phyloP scores from a whole-genome alignment of 2,888 invertebrate species.

The Pedicia rivosa region DNA sequence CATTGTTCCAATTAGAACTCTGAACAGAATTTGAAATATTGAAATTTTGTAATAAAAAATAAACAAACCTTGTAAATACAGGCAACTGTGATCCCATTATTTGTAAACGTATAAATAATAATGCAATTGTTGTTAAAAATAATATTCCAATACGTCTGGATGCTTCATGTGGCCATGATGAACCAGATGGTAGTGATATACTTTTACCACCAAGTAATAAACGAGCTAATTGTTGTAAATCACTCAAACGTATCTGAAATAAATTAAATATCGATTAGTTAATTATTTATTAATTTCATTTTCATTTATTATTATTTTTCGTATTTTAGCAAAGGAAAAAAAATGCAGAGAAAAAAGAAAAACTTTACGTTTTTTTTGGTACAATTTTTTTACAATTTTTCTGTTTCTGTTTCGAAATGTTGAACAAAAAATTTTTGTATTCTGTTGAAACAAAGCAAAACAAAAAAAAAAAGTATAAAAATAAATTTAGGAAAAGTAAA shows the following conservation, averaged over 20 bases:
- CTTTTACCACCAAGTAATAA: constrained; percentile 36
- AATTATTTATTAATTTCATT: background rate
- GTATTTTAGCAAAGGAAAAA: too few relatives aligned
- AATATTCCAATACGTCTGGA: constrained; percentile 66
- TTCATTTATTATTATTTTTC: constrained; percentile 1
- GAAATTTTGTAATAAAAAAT: too few relatives aligned
- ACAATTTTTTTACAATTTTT: too few relatives aligned
- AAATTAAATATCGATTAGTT: constrained; percentile 2
- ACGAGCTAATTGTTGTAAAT: constrained; percentile 32
- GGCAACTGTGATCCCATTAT: constrained; percentile 95
- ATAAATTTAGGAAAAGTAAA: too few relatives aligned
- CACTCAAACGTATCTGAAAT: constrained; percentile 33
- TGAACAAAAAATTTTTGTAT: too few relatives aligned
- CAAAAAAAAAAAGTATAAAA: too few relatives aligned
- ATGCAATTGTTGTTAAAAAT: constrained; percentile 57
- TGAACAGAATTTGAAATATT: too few relatives aligned
- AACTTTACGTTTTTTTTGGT: too few relatives aligned
- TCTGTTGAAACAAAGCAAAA: too few relatives aligned
- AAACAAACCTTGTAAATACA: constrained; percentile 65
- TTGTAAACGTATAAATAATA: constrained; percentile 70
- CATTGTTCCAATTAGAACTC: too few relatives aligned
- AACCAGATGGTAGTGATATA: constrained; percentile 28
- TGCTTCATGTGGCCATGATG: constrained; percentile 24
- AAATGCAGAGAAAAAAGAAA: too few relatives aligned
- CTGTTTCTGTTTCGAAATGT: too few relatives aligned